phyloP scores from a whole-genome alignment of 2,888 invertebrate genomes.

The Amaurobius ferox region DNA sequence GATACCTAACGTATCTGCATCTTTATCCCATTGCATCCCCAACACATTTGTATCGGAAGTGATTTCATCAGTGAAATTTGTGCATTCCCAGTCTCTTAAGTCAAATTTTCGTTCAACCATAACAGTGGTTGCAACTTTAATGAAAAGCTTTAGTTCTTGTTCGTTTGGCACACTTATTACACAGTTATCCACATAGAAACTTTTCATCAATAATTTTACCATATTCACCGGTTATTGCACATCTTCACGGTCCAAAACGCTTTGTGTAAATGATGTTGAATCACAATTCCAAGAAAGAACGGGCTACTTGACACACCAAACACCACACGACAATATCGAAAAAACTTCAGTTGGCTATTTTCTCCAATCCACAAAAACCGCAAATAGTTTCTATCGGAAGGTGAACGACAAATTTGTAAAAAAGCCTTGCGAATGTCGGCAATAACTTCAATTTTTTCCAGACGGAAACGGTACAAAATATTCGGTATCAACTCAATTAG shows the following conservation, averaged over 20 bases:
- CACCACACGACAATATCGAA: background rate
- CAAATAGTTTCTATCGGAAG: background rate
- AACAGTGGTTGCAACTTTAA: background rate
- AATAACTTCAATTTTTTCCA: background rate
- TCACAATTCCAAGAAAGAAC: background rate
- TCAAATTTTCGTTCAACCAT: too few species aligned
- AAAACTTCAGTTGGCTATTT: background rate
- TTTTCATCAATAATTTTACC: background rate
- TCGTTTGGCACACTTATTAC: background rate
- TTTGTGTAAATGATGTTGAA: background rate
- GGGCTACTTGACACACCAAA: background rate
- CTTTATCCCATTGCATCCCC: slow-evolving; percentile 15
- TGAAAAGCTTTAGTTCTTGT: background rate
- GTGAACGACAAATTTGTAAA: background rate
- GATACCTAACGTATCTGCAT: slow-evolving; percentile 8
- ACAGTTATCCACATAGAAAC: background rate
- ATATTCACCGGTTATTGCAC: too few species aligned
- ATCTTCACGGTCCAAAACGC: too few species aligned
- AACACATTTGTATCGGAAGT: background rate
- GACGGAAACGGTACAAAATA: too few species aligned
- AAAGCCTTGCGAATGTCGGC: background rate
- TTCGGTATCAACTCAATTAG: too few species aligned
- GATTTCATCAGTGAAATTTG: slow-evolving; percentile 1
- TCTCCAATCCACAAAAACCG: background rate
- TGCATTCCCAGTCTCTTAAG: slow-evolving; percentile 12